These are phyloP conservation scores for Ptychoptera contaminata DNA, from an alignment of 2,888 invertebrate genomes.

Conservation along the genomic window DNA sequence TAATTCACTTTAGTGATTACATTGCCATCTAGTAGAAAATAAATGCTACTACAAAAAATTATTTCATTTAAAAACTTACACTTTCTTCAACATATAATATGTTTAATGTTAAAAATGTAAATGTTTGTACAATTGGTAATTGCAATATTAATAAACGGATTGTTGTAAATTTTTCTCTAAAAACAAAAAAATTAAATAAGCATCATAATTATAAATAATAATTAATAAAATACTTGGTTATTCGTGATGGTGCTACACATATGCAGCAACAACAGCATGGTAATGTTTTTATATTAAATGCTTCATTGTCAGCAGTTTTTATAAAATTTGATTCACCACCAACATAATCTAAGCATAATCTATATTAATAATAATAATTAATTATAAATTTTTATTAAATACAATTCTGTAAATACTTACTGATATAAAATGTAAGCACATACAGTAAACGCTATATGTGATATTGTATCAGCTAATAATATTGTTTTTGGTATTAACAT, in stretches of 20 bases:
- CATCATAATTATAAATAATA: neutral
- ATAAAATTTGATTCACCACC: slow-evolving; percentile 23
- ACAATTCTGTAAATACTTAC: slow-evolving; percentile 3
- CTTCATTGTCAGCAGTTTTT: slow-evolving; percentile 27
- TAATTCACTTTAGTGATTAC: neutral
- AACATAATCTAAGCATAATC: slow-evolving; percentile 26
- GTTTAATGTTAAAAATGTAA: slow-evolving; percentile 24
- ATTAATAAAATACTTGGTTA: slow-evolving; percentile 2
- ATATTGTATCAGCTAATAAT: slow-evolving; percentile 26
- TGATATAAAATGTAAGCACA: slow-evolving; percentile 22
- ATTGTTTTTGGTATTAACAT: slow-evolving; percentile 24
- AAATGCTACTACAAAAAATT: neutral
- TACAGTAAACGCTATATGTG: slow-evolving; percentile 25
- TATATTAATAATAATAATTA: neutral
- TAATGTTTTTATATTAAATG: slow-evolving; percentile 22
- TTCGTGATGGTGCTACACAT: slow-evolving; percentile 10
- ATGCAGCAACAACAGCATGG: slow-evolving; percentile 22
- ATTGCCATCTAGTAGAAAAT: neutral
- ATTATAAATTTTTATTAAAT: no score
- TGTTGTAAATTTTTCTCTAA: slow-evolving; percentile 1
- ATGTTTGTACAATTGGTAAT: slow-evolving; percentile 25
- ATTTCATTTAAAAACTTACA: slow-evolving; percentile 13
- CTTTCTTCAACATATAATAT: slow-evolving; percentile 19
- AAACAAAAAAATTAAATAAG: neutral
- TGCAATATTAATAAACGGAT: slow-evolving; percentile 24